Evolutionary conservation across 1,140 invertebrate species (phyloP).

Genomic region (Batillaria attramentaria): DNA sequence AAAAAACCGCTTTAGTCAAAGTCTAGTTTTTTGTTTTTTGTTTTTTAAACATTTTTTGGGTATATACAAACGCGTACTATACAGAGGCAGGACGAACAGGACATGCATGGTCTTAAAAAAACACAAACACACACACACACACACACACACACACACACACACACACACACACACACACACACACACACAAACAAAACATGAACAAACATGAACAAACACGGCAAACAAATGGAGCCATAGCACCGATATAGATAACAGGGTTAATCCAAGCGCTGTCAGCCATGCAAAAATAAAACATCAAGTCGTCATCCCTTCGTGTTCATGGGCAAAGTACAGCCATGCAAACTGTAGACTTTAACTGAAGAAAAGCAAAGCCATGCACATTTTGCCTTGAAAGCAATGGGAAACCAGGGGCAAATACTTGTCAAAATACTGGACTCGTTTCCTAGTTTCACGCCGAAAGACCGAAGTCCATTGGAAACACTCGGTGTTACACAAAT

Average conservation of each 20-base stretch:
- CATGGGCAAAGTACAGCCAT: too few relatives aligned
- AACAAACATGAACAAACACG: not conserved
- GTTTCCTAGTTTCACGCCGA: too few relatives aligned
- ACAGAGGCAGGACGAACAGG: not conserved
- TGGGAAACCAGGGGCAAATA: too few relatives aligned
- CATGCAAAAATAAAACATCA: not conserved
- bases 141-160: not conserved
- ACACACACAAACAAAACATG: conserved; percentile 1
- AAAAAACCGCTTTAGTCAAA: not conserved
- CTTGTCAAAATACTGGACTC: too few relatives aligned
- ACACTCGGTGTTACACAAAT: too few relatives aligned
- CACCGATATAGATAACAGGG: not conserved
- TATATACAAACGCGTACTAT: too few relatives aligned
- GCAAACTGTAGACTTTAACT: not conserved
- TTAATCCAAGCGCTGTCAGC: not conserved
- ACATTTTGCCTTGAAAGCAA: too few relatives aligned
- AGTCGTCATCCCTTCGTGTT: too few relatives aligned
- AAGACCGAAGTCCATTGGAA: too few relatives aligned
- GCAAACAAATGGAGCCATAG: not conserved
- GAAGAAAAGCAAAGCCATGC: too few relatives aligned
- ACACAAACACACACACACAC: not conserved
- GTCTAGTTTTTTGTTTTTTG: too few relatives aligned
- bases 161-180: not conserved
- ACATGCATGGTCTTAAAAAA: not conserved
- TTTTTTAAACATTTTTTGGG: too few relatives aligned